Evolutionary conservation across 2,888 invertebrate genomes (phyloP), one percentile per base, ranked within the genome.

Genomic region (Dasysyrphus albostriatus): DNA sequence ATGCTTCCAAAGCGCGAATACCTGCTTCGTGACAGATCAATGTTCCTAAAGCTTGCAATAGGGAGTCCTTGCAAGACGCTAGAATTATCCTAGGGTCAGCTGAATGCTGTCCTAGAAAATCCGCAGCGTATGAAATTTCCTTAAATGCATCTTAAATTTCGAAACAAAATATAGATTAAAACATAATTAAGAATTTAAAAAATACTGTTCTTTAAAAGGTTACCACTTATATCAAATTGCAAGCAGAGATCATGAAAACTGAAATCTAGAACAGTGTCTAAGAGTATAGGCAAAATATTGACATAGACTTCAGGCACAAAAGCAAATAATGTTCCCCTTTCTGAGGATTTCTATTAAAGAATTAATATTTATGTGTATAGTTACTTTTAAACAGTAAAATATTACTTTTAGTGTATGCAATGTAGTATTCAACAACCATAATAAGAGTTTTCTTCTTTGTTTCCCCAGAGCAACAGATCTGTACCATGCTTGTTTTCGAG

Each of bases 11-110:
- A 0, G 96, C 95, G 58, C 94, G 93, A 90, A 97, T 94, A 1
- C 96, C 96, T 4, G 94, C 91, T 0, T 95, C 94, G 91, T 95
- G 96, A 37, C 96, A 96, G 5, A 96, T 96, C 84, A 97, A 95
- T 0, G 96, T 95, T 0, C 96, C 97, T 65, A 97, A 91, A 0
- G 96, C 96, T 90, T 97, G 95, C 1, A 96, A 94, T 16, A 97
- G 91, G 0, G 95, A 95, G 89, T 97, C 97, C 83, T 96, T 95
- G 1, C 96, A 95, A 88, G 96, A 96, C 42, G 95, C 95, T 88
- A 95, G 93, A 1, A 97, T 95, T 82, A 97, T 96, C 10, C 97
- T 94, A 14, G 95, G 91, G 92, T 97, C 97, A 0, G 96, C 94
- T 84, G 97, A 96, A 92, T 97, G 96, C 0, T 94, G 92, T 88